Conservation (phyloP, 1,140 invertebrate species). For the Thaumetopoea pityocampa region DNA sequence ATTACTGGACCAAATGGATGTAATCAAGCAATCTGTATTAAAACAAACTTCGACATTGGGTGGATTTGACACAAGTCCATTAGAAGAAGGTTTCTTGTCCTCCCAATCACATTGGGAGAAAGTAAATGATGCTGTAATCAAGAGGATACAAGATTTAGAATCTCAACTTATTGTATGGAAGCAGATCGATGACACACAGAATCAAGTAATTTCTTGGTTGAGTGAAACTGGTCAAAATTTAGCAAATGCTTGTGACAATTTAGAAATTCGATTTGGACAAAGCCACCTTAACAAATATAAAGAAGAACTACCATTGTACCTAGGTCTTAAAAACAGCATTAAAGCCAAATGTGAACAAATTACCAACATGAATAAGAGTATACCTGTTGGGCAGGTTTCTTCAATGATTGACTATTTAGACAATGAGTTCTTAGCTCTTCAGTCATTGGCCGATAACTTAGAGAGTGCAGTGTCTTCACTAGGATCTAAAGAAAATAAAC, state of each 20-base stretch:
- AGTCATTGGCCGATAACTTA: constrained; percentile 85
- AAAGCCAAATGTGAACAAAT: constrained; percentile 88
- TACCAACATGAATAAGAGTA: constrained; percentile 85
- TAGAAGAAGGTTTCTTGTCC: constrained; percentile 80
- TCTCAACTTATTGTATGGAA: constrained; percentile 94
- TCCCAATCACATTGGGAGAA: constrained; percentile 86
- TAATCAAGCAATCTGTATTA: constrained; percentile 82
- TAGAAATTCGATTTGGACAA: constrained; percentile 88
- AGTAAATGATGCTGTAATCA: constrained; percentile 81
- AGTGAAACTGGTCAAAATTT: constrained; percentile 86
- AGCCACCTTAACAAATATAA: constrained; percentile 88
- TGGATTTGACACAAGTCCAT: constrained; percentile 80
- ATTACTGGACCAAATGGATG: constrained; percentile 84
- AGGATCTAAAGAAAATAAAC: constrained; percentile 83
- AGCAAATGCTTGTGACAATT: constrained; percentile 83
- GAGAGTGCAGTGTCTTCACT: constrained; percentile 82
- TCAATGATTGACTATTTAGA: constrained; percentile 83
- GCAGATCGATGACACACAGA: constrained; percentile 90
- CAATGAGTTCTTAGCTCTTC: constrained; percentile 87
- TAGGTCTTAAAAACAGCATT: constrained; percentile 85
- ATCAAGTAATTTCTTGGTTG: constrained; percentile 90
- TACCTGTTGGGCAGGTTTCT: constrained; percentile 81
- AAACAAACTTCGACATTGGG: constrained; percentile 86
- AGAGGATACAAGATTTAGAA: constrained; percentile 86
- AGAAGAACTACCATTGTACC: constrained; percentile 88